These are phyloP conservation scores for Drosophila sturtevanti DNA, from an alignment of 1,140 invertebrate genomes.

Conservation along the genomic window DNA sequence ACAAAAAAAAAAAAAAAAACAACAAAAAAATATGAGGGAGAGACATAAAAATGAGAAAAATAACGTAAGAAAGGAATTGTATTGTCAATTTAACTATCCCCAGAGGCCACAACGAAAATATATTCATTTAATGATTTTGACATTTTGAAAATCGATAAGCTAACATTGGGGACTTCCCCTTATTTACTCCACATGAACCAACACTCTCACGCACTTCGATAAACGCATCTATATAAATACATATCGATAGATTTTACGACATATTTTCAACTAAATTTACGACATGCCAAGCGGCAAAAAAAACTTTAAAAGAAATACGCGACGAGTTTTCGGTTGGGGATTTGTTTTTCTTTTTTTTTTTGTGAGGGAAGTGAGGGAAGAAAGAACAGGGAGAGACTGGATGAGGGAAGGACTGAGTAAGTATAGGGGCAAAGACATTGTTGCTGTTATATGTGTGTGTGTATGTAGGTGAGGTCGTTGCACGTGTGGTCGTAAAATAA, in stretches of 20 bases:
- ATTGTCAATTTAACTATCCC: constrained; percentile 1
- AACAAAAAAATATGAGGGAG: neutral
- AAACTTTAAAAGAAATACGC: constrained; percentile 61
- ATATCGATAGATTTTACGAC: constrained; percentile 49
- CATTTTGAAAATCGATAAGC: constrained; percentile 56
- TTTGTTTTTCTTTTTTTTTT: neutral
- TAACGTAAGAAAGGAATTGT: neutral
- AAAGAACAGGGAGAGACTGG: neutral
- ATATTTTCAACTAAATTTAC: constrained; percentile 57
- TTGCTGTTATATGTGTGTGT: neutral
- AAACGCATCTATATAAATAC: constrained; percentile 20
- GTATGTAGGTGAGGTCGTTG: constrained; percentile 14
- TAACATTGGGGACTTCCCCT: constrained; percentile 32
- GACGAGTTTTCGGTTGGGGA: constrained; percentile 14
- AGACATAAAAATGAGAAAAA: neutral
- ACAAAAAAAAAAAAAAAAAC: neutral
- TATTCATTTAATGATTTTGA: constrained; percentile 23
- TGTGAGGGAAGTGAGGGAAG: neutral
- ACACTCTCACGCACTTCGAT: constrained; percentile 31
- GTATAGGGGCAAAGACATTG: constrained; percentile 23
- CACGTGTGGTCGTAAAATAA: constrained; percentile 56
- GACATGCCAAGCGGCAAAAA: constrained; percentile 40
- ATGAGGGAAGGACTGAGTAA: neutral
- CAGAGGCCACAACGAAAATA: neutral
- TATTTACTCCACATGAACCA: constrained; percentile 6